These are phyloP conservation scores for Alces alces DNA, from an alignment of 2,113 vertebrate genomes.

Conservation along the genomic window DNA sequence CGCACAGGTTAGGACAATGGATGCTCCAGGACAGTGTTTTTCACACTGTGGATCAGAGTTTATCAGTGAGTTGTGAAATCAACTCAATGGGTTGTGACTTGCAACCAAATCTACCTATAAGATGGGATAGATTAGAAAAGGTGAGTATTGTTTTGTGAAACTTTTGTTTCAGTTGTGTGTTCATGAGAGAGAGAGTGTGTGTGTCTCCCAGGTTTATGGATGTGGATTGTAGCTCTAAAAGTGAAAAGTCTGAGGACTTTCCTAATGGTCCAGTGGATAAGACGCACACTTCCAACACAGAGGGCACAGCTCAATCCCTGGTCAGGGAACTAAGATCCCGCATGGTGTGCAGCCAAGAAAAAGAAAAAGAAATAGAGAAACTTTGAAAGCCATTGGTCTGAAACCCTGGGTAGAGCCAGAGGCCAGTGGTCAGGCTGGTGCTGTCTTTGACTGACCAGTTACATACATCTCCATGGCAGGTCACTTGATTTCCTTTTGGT, in stretches of 20 bases:
- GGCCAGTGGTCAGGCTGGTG: not conserved
- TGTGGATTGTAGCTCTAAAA: not conserved
- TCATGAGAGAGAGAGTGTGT: not conserved
- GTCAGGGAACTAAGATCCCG: not conserved
- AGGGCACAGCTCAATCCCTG: not conserved
- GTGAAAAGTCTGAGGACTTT: not conserved
- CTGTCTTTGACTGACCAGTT: not conserved
- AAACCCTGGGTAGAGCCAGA: not conserved
- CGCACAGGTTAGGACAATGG: not conserved
- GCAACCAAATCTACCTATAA: not conserved
- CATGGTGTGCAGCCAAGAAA: accelerated
- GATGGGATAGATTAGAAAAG: not conserved
- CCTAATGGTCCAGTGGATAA: not conserved
- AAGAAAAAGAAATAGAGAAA: not conserved
- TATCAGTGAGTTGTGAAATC: not conserved
- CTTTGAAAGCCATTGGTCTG: not conserved
- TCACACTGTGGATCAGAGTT: not conserved
- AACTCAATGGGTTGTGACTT: not conserved
- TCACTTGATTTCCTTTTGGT: not conserved
- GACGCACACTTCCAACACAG: not conserved
- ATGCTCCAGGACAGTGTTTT: not conserved
- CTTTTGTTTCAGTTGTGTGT: not conserved
- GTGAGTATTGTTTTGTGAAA: not conserved
- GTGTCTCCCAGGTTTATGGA: not conserved
- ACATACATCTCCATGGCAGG: not conserved